A percentile compares a stretch with the other conserved stretches of the same genome.
phyloP scores from a whole-genome alignment of 2,888 invertebrate species.

The Psylliodes chrysocephalus region DNA sequence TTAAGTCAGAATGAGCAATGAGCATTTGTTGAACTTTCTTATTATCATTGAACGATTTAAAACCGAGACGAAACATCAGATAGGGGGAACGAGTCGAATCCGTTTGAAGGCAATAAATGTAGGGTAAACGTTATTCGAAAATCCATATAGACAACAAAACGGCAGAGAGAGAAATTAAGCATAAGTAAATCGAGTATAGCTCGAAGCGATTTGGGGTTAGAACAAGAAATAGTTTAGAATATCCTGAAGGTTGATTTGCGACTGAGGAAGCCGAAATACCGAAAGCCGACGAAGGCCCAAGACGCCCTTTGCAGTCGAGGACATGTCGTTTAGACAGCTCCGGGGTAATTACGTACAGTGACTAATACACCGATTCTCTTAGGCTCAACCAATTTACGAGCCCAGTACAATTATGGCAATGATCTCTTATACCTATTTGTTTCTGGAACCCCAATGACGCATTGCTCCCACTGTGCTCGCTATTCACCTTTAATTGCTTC shows the following conservation, averaged over 20 bases:
- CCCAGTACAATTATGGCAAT: constrained; percentile 45
- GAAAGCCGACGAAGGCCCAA: constrained; percentile 50
- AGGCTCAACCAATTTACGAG: constrained; percentile 63
- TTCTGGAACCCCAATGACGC: constrained; percentile 44
- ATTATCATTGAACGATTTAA: constrained; percentile 9
- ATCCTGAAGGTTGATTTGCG: constrained; percentile 57
- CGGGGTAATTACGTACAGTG: constrained; percentile 64
- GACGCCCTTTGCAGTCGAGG: constrained; percentile 62
- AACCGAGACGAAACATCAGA: background rate
- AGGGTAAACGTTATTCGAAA: constrained; percentile 34
- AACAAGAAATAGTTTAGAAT: constrained; percentile 58
- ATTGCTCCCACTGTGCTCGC: constrained; percentile 43
- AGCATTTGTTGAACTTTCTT: background rate
- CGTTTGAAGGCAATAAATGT: constrained; percentile 24
- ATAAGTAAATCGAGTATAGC: constrained; percentile 52
- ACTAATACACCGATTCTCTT: constrained; percentile 59
- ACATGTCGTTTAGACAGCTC: constrained; percentile 63
- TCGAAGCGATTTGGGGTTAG: constrained; percentile 51
- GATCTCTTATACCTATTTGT: constrained; percentile 46
- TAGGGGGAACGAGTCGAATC: background rate
- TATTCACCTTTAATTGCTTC: constrained; percentile 27
- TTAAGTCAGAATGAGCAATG: background rate
- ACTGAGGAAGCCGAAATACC: constrained; percentile 50
- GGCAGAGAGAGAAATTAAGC: constrained; percentile 43
- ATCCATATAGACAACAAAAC: constrained; percentile 42